Evolutionary conservation across 2,113 vertebrate species (phyloP).

Genomic region (Aptenodytes patagonicus): DNA sequence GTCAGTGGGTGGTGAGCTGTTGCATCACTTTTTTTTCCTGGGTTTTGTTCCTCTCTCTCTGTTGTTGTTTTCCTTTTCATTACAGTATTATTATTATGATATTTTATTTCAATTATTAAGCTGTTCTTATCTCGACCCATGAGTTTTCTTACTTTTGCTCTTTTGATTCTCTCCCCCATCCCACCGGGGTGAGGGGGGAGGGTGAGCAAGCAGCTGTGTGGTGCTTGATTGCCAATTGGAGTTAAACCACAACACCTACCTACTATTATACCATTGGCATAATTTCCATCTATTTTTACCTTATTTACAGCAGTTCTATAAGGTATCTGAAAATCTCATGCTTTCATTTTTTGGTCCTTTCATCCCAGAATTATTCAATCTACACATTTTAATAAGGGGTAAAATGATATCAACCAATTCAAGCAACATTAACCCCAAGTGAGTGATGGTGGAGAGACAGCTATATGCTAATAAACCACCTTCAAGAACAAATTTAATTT

Average conservation of each 20-base stretch:
- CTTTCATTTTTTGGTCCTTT: background rate
- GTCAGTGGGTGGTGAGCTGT: too few relatives aligned
- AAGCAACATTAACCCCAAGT: background rate
- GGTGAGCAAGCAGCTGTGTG: too few relatives aligned
- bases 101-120: too few relatives aligned
- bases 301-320: background rate
- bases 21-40: too few relatives aligned
- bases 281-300: background rate
- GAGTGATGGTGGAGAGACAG: background rate
- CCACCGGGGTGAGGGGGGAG: too few relatives aligned
- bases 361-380: background rate
- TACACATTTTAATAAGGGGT: background rate
- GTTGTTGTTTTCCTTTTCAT: too few relatives aligned
- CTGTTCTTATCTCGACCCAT: too few relatives aligned
- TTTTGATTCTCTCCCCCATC: too few relatives aligned
- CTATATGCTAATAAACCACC: background rate
- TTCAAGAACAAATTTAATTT: background rate
- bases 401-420: constrained; percentile 2
- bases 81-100: too few relatives aligned
- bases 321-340: background rate
- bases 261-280: background rate
- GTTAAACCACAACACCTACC: background rate
- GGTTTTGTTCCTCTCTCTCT: too few relatives aligned
- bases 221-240: too few relatives aligned
- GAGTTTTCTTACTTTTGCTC: too few relatives aligned